These are phyloP conservation scores for Montipora cactus DNA, from an alignment of 64 coral and sea anemone species.

Conservation along the genomic window DNA sequence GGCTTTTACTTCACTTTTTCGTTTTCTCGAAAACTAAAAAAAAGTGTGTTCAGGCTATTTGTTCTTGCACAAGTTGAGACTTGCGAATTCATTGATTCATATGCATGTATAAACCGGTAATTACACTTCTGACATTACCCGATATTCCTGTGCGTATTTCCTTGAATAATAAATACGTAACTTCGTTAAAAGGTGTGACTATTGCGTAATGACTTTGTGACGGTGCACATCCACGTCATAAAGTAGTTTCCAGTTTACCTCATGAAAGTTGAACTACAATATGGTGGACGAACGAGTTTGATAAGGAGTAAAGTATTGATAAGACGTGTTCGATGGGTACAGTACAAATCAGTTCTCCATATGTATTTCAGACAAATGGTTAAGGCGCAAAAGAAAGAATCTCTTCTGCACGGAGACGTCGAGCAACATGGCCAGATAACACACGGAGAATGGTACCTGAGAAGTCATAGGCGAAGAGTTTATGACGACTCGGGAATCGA, in stretches of 20 bases:
- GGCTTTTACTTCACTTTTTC: no score
- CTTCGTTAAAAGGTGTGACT: neutral
- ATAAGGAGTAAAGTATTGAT: neutral
- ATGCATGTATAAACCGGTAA: no score
- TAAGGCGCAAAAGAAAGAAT: conserved; percentile 56
- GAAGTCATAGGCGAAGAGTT: conserved; percentile 56
- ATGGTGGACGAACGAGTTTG: conserved; percentile 1
- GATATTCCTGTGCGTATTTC: no score
- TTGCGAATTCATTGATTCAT: no score
- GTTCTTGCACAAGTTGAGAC: no score
- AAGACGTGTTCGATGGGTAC: conserved; percentile 1
- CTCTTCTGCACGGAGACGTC: conserved; percentile 83
- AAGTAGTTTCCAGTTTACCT: conserved; percentile 6
- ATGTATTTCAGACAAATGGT: conserved; percentile 53
- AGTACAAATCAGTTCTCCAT: neutral
- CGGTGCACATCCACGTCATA: neutral
- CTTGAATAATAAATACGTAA: no score
- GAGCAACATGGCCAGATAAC: conserved; percentile 95
- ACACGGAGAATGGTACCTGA: conserved; percentile 94
- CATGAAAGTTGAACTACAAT: neutral
- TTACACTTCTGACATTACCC: no score
- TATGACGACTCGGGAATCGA: neutral
- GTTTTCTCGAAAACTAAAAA: no score
- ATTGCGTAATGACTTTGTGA: no score
- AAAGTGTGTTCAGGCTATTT: no score